These are phyloP conservation scores for Adelphocoris suturalis DNA, from an alignment of 2,888 invertebrate species.

Conservation along the genomic window DNA sequence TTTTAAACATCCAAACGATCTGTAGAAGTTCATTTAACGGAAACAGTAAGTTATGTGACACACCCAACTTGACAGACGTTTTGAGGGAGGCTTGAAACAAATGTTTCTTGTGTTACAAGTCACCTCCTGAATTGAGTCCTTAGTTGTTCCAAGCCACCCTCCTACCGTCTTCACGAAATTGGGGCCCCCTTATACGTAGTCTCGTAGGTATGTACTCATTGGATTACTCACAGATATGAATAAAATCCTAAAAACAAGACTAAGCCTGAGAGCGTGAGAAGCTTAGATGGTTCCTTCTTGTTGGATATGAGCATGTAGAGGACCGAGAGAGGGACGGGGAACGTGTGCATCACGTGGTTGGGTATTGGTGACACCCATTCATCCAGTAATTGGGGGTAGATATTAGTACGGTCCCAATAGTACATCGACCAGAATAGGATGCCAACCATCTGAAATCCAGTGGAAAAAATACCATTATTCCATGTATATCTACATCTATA, in stretches of 20 bases:
- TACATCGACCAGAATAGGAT: conserved; percentile 81
- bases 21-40: no score
- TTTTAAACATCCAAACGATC: no score
- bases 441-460: conserved; percentile 80
- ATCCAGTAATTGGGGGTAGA: conserved; percentile 81
- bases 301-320: conserved; percentile 79
- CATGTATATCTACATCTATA: no score
- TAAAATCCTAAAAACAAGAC: conserved; percentile 74
- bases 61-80: no score
- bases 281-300: conserved; percentile 75
- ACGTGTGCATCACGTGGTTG: conserved; percentile 82
- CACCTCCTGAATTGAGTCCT: no score
- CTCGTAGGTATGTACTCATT: no score
- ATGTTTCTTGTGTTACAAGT: no score
- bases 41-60: no score
- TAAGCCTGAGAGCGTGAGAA: conserved; percentile 73
- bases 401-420: conserved; percentile 81
- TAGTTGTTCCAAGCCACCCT: no score
- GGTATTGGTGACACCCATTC: conserved; percentile 81
- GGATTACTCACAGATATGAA: conserved; percentile 71
- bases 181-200: no score
- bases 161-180: no score
- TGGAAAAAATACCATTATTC: neutral
- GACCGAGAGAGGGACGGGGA: conserved; percentile 80
- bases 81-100: no score